Conservation (phyloP, 2,888 invertebrate genomes). For the Cephus nigrinus region DNA sequence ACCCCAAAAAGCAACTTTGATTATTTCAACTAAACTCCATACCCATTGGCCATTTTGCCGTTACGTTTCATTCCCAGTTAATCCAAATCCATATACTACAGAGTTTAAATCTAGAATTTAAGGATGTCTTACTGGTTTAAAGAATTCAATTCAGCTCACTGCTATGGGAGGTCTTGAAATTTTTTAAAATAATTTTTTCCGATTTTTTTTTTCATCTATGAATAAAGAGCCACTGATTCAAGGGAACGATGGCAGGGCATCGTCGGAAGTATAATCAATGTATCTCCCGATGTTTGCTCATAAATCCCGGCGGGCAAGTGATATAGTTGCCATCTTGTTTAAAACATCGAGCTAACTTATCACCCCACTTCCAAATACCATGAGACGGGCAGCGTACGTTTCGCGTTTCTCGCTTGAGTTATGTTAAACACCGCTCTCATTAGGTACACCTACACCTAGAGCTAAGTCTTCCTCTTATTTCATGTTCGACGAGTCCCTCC, state of each 20-base stretch:
- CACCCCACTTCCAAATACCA: slow-evolving; percentile 27
- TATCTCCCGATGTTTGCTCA: slow-evolving; percentile 24
- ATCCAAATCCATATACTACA: neutral
- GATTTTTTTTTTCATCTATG: neutral
- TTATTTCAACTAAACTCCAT: neutral
- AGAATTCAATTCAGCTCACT: neutral
- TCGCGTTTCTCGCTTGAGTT: slow-evolving; percentile 6
- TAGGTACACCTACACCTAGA: slow-evolving; percentile 1
- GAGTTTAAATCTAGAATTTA: neutral
- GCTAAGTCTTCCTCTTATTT: neutral
- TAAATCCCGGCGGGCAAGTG: slow-evolving; percentile 27
- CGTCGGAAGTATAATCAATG: slow-evolving; percentile 30
- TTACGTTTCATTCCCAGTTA: neutral
- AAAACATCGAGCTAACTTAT: slow-evolving; percentile 25
- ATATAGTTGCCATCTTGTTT: slow-evolving; percentile 35
- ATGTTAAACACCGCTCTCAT: slow-evolving; percentile 7
- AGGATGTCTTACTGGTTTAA: neutral
- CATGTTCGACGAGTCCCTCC: neutral
- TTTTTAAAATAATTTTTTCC: neutral
- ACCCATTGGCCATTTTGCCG: neutral
- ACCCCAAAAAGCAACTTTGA: neutral
- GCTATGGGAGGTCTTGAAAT: neutral
- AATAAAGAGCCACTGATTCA: neutral
- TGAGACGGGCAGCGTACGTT: slow-evolving; percentile 4
- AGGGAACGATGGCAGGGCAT: neutral